Conservation (phyloP, 2,113 vertebrate species). For the Canis aureus region DNA sequence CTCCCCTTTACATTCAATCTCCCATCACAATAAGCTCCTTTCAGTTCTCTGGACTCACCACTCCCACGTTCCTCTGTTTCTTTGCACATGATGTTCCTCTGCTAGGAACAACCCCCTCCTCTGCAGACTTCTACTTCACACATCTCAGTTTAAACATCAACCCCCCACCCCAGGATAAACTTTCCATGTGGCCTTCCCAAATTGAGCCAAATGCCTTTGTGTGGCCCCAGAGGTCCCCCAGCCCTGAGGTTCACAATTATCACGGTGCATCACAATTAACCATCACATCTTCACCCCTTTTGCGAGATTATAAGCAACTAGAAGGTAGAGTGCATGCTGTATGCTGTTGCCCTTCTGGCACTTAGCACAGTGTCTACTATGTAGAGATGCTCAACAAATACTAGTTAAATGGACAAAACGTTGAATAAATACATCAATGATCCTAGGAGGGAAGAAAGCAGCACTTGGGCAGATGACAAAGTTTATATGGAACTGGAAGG, state of each 20-base stretch:
- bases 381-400: background rate
- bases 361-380: background rate
- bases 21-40: constrained; percentile 58
- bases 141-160: constrained; percentile 5
- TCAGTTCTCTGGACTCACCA: constrained; percentile 3
- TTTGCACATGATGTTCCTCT: constrained; percentile 55
- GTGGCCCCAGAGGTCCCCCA: background rate
- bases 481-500: background rate
- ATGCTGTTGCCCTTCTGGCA: background rate
- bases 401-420: background rate
- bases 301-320: background rate
- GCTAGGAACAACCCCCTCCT: background rate
- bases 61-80: background rate
- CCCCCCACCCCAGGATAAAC: background rate
- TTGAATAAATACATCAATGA: background rate
- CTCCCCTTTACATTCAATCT: background rate
- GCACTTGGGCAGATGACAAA: background rate
- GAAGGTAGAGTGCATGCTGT: background rate
- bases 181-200: background rate
- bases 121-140: constrained; percentile 9
- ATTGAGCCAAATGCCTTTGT: background rate
- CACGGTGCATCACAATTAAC: background rate
- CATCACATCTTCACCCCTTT: background rate
- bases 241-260: background rate
- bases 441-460: background rate